Evolutionary conservation across 1,140 invertebrate species (phyloP), one percentile per base, ranked within the genome.

Genomic region (Apocrypta bakeri): DNA sequence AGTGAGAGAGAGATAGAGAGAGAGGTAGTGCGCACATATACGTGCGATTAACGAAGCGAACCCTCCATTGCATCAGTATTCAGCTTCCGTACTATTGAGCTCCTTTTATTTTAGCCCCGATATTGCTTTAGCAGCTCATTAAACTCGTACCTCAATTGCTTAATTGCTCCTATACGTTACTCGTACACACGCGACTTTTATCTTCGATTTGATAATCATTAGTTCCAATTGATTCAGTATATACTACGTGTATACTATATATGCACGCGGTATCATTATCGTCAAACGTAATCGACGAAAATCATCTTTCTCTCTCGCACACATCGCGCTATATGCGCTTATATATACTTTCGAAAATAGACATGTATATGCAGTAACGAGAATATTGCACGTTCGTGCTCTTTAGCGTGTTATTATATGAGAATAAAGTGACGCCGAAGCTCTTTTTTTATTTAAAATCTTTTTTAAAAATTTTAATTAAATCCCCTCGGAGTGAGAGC

Each of bases 391-490:
- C 2, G 48, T n/a, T 21, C 17, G 48, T 4, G 14, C 14, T 6
- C 0, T 56, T 2, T 48, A n/a, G 48, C 48, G 48, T 56, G 48
- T n/a, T 56, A 56, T 56, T 56, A n/a, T 7, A 56, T 7, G 17
- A 56, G 48, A 69, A 14, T 17, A 33, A 69, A 69, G 14, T 17
- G 68, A 33, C 29, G 29, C 27, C 24, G 1, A 25, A 2, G 66
- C n/a, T n/a, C n/a, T n/a, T n/a, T n/a, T n/a, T n/a, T n/a, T n/a
- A n/a, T n/a, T n/a, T n/a, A n/a, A n/a, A 8, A 24, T 33, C 42
- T 69, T 25, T 68, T 25, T 77, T 69, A 17, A 7, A 69, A 79
- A 56, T 79, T 69, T 68, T 69, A 79, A 79, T 79, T 69, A 69
- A 79, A 79, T 79, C 64, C 40, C 40, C 27, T 24, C 21, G 66